Base-by-base conservation (phyloP, 2,797 vertebrate genomes). In the Kryptolebias ocellatus region DNA sequence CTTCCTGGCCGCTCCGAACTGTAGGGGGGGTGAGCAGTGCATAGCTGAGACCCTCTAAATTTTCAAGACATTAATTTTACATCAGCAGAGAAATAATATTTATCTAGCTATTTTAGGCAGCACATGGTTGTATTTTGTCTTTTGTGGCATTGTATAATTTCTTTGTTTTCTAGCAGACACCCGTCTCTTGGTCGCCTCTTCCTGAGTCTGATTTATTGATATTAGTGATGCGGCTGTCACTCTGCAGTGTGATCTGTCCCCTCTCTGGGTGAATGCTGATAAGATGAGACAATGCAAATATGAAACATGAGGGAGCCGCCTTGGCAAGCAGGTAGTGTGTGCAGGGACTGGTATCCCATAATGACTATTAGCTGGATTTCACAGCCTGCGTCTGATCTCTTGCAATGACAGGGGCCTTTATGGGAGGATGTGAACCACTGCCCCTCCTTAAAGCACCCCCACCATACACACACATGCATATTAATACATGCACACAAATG, bases 321-420 rank as follows among this genome's bases (percentile, higher is more conserved):
- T 90, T 78, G 88, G 87, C 81, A 79, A 90, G 84, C 88, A 93
- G 88, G 88, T 91, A 90, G 63, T 76, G 76, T 71, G 79, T 67
- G 79, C 75, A 64, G 75, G 77, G 70, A 78, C 77, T 55, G 60
- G 79, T 79, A 88, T 85, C 85, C 88, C 83, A 87, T 92, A 91
- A 93, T 92, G 92, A 92, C 92, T 93, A 92, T 93, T 93, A 93
- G 92, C 71, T 89, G 90, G 90, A 94, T 94, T 94, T 94, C 93
- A 94, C 89, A 87, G 92, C 83, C 88, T 81, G 84, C 86, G 76
- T 92, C 87, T 93, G 92, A 94, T 93, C 89, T 87, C 81, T 76
- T 49, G 60, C 89, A 83, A 72, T 92, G 91, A 93, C 92, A 90
- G 87, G 83, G 83, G 78, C 86, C 86, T 86, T 84, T 91, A 88